Percentiles rank a stretch among this genome's conserved stretches.
phyloP scores from a whole-genome alignment of 2,888 invertebrate genomes.

The Abscondita cerata region DNA sequence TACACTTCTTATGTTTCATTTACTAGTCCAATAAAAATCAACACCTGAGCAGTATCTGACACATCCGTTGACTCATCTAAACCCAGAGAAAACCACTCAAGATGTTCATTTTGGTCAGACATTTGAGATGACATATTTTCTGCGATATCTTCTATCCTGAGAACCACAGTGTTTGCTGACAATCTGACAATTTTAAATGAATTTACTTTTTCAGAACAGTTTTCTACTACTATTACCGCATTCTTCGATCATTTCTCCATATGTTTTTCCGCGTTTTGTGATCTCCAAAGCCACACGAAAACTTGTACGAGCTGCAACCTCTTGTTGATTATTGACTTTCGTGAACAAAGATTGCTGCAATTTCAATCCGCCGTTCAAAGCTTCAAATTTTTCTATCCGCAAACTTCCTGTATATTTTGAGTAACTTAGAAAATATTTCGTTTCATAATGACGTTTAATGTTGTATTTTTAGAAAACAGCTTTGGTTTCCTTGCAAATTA shows the following conservation, averaged over 20 bases:
- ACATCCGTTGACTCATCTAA: slow-evolving; percentile 4
- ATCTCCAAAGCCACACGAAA: slow-evolving; percentile 27
- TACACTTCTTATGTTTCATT: background rate
- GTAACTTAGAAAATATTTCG: slow-evolving; percentile 44
- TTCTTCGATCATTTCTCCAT: slow-evolving; percentile 22
- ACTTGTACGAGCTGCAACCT: slow-evolving; percentile 36
- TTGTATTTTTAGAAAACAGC: slow-evolving; percentile 44
- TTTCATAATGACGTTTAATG: slow-evolving; percentile 45
- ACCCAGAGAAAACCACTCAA: too few relatives aligned
- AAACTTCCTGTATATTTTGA: slow-evolving; percentile 44
- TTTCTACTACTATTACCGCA: slow-evolving; percentile 9
- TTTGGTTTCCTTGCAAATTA: slow-evolving; percentile 44
- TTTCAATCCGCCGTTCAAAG: slow-evolving; percentile 42
- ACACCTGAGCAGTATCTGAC: slow-evolving; percentile 9
- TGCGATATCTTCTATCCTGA: too few relatives aligned
- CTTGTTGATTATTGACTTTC: slow-evolving; percentile 38
- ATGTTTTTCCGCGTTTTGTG: slow-evolving; percentile 32
- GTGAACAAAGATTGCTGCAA: slow-evolving; percentile 39
- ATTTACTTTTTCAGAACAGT: too few relatives aligned
- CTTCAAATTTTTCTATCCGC: slow-evolving; percentile 44
- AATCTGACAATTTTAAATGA: too few relatives aligned
- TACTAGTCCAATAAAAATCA: slow-evolving; percentile 9
- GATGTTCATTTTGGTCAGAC: too few relatives aligned
- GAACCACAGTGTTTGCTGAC: too few relatives aligned
- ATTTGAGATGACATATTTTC: too few relatives aligned